Evolutionary conservation across 2,113 vertebrate species (phyloP), one percentile per base, ranked within the genome.

Genomic region (Hippopotamus amphibius): DNA sequence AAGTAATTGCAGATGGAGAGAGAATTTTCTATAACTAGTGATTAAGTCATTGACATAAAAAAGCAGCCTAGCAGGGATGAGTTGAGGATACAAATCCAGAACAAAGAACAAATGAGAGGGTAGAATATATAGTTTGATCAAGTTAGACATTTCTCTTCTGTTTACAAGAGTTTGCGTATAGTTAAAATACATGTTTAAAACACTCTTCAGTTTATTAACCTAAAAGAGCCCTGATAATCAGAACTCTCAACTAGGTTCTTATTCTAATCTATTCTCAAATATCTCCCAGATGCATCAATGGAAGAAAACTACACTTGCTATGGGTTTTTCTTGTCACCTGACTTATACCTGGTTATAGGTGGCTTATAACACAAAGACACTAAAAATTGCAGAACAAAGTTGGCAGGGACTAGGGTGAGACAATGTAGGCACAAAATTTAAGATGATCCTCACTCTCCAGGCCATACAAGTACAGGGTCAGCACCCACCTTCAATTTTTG

Each of bases 121-220:
- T 9, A 76, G 61, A 76, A 15, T 24, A 28, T 4, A 14, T 5
- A 9, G 48, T 33, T 68, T 55, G n/a, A 74, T 88, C 22, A 57
- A 13, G 48, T 41, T 41, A 68, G 22, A 26, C 2, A n/a, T 57
- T 72, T 72, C 74, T 82, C 48, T 80, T 91, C 89, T 69, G 6
- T 22, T 90, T 30, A 8, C 2, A 19, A 19, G 43, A 84, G 28
- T 13, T 28, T 66, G 24, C 24, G 7, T 66, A 17, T 13, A 82
- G 7, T 74, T 63, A 86, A 93, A 91, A 71, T 48, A n/a, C 0
- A 24, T 79, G 87, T 89, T 80, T 46, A 74, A 90, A 90, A 15
- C 0, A 41, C 13, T 7, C 3, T 37, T 48, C 10, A 6, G 2
- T 82, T 19, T 79, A 43, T 55, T 84, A 83, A 63, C 22, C n/a